Percentiles rank a stretch among this genome's conserved stretches.
phyloP scores from a whole-genome alignment of 2,797 vertebrate species.

The Paratrypauchen microcephalus region DNA sequence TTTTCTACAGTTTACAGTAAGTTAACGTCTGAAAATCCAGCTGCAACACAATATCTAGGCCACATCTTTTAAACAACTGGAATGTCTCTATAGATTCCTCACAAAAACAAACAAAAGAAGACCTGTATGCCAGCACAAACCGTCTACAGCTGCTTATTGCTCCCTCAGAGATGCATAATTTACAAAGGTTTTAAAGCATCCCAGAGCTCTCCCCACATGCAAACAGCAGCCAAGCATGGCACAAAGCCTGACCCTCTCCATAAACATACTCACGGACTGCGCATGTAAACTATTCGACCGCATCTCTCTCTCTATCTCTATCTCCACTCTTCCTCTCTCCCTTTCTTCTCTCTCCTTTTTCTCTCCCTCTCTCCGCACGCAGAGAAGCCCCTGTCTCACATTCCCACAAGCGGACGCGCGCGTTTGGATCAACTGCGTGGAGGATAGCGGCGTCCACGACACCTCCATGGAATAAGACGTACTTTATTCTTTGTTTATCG shows the following conservation, averaged over 20 bases:
- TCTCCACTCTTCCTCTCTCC: not conserved
- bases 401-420: slow-evolving; percentile 48
- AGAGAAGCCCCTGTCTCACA: slow-evolving; percentile 35
- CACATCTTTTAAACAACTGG: not conserved
- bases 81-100: not conserved
- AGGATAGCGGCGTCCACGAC: slow-evolving; percentile 26
- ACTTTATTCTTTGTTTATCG: not conserved
- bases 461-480: slow-evolving; percentile 30
- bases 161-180: slow-evolving; percentile 5
- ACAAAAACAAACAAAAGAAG: not conserved
- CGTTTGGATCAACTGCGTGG: slow-evolving; percentile 43
- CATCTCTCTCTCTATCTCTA: slow-evolving; percentile 2
- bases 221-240: slow-evolving; percentile 25
- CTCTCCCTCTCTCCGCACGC: not conserved
- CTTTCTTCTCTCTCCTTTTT: slow-evolving; percentile 11
- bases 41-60: not conserved
- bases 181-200: slow-evolving; percentile 11
- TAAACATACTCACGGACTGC: slow-evolving; percentile 20
- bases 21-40: not conserved
- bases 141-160: not conserved
- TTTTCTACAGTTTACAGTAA: not conserved
- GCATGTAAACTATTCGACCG: slow-evolving; percentile 10
- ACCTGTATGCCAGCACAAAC: not conserved
- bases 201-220: slow-evolving; percentile 14
- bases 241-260: slow-evolving; percentile 25